Evolutionary conservation across 2,797 vertebrate genomes (phyloP).

Genomic region (Chloroceryle inda): DNA sequence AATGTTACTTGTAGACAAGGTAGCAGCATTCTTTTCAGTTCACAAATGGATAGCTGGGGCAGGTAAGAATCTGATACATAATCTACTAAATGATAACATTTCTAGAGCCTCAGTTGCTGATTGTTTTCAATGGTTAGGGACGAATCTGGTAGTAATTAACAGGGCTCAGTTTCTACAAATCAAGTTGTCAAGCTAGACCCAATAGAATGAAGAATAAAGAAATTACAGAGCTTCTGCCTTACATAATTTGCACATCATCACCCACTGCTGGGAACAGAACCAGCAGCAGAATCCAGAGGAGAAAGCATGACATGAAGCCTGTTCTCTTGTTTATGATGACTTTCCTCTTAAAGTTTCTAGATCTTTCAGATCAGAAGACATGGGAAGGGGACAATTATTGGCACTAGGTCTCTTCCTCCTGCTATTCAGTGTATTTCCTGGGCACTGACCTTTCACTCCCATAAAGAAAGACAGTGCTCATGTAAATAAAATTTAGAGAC

Average conservation of each 20-base stretch:
- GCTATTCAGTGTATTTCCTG: not conserved
- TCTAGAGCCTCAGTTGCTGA: not conserved
- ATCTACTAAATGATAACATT: not conserved
- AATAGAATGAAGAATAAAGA: not conserved
- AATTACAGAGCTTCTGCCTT: not conserved
- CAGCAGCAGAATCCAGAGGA: not conserved
- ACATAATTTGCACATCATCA: not conserved
- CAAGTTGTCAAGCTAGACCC: not conserved
- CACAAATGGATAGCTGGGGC: not conserved
- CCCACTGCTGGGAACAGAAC: not conserved
- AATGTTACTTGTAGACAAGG: not conserved
- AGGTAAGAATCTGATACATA: not conserved
- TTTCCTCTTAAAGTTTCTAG: not conserved
- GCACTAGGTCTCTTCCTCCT: not conserved
- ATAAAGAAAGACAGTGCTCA: not conserved
- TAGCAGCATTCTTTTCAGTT: not conserved
- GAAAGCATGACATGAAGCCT: not conserved
- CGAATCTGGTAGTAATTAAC: not conserved
- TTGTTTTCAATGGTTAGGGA: not conserved
- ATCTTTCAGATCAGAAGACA: not conserved
- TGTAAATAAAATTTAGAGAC: not conserved
- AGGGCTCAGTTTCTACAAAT: not conserved
- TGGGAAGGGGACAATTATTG: not conserved
- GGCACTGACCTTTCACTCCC: not conserved
- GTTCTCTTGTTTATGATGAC: not conserved